These are phyloP conservation scores for Helicoverpa zea DNA, from an alignment of 1,140 invertebrate species.

Conservation along the genomic window DNA sequence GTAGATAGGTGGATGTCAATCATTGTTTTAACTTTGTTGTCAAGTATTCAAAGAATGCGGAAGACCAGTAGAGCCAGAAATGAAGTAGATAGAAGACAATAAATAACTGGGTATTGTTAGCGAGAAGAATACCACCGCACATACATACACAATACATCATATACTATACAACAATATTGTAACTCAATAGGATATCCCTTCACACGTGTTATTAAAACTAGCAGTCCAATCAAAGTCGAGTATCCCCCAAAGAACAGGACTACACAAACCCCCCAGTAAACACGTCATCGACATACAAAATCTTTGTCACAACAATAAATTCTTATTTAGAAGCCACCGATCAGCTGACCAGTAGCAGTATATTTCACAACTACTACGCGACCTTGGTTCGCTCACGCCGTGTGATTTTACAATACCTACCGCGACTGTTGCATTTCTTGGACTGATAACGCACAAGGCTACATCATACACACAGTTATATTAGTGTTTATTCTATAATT, in stretches of 20 bases:
- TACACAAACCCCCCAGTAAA: background rate
- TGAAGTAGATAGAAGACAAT: too few species aligned
- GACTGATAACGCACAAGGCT: slow-evolving; percentile 40
- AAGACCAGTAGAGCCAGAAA: too few species aligned
- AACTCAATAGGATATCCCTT: too few species aligned
- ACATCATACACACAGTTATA: slow-evolving; percentile 8
- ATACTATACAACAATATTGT: too few species aligned
- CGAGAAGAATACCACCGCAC: too few species aligned
- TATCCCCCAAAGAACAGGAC: background rate
- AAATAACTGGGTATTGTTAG: too few species aligned
- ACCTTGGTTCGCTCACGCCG: slow-evolving; percentile 30
- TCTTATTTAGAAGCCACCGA: background rate
- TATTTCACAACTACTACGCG: slow-evolving; percentile 15
- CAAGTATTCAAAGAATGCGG: too few species aligned
- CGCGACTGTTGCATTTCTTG: slow-evolving; percentile 42
- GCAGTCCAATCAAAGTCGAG: too few species aligned
- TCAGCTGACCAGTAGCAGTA: slow-evolving; percentile 20
- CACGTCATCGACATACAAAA: background rate
- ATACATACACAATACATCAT: too few species aligned
- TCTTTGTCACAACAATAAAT: background rate
- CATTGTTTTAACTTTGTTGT: too few species aligned
- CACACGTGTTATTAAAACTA: too few species aligned
- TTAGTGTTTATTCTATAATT: slow-evolving; percentile 25
- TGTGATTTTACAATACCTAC: slow-evolving; percentile 24
- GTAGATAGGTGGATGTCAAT: too few species aligned